Conservation (phyloP, 2,888 invertebrate species). For the Tetheella fluctuosa region DNA sequence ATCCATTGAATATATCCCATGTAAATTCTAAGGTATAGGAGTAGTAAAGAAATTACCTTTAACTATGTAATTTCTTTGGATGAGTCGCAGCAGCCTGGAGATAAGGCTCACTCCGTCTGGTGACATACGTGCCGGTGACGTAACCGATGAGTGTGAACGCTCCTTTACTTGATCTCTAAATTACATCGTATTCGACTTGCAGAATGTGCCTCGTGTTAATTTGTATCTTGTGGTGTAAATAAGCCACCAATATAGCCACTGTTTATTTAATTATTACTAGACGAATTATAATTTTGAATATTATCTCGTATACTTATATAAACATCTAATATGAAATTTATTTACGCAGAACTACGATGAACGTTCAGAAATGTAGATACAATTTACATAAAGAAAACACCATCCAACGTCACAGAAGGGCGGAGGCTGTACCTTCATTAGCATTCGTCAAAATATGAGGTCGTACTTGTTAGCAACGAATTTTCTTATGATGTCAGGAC, state of each 20-base stretch:
- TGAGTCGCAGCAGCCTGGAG: no score
- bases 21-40: no score
- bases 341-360: not conserved
- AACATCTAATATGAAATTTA: not conserved
- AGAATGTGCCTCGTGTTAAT: no score
- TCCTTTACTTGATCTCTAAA: no score
- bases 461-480: slow-evolving; percentile 40
- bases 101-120: no score
- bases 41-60: no score
- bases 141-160: no score
- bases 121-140: no score
- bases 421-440: slow-evolving; percentile 43
- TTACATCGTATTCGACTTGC: no score
- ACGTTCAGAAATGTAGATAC: slow-evolving; percentile 19
- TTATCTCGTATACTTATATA: not conserved
- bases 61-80: no score
- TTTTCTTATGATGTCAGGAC: slow-evolving; percentile 44
- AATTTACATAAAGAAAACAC: slow-evolving; percentile 63
- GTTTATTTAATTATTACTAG: not conserved
- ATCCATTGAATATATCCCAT: no score
- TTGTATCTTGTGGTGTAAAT: not conserved
- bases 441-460: slow-evolving; percentile 55
- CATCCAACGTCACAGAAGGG: slow-evolving; percentile 31
- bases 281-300: slow-evolving; percentile 2
- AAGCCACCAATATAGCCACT: not conserved